Evolutionary conservation across 2,888 invertebrate species (phyloP).

Genomic region (Apamea epomidion): DNA sequence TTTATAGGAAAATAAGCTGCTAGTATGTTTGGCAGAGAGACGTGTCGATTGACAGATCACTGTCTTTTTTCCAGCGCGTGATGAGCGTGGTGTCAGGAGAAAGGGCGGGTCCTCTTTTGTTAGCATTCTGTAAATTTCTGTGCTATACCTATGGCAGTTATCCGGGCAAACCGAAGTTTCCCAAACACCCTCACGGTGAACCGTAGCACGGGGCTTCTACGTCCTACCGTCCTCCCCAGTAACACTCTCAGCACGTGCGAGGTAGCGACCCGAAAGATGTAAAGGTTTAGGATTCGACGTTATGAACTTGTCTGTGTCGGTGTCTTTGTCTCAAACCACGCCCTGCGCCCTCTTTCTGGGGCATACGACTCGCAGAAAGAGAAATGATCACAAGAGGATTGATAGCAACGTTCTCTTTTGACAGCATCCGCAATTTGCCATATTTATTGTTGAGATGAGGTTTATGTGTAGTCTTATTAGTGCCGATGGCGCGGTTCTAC

Average conservation of each 20-base stretch:
- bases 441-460: neutral
- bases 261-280: neutral
- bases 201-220: neutral
- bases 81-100: neutral
- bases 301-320: neutral
- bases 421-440: neutral
- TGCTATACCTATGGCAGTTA: neutral
- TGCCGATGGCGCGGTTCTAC: neutral
- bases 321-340: neutral
- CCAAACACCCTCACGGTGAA: neutral
- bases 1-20: conserved; percentile 36
- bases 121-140: too few species aligned
- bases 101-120: neutral
- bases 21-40: conserved; percentile 3
- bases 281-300: neutral
- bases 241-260: neutral
- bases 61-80: neutral
- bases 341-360: neutral
- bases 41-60: conserved; percentile 4
- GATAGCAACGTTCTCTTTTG: neutral
- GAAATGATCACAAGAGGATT: neutral
- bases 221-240: neutral
- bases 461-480: neutral
- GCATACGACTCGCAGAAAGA: neutral
- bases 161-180: neutral